A percentile compares a stretch with the other conserved stretches of the same genome.
These are phyloP conservation scores for Heptranchias perlo DNA, from an alignment of 2,113 vertebrate species.

Conservation along the genomic window DNA sequence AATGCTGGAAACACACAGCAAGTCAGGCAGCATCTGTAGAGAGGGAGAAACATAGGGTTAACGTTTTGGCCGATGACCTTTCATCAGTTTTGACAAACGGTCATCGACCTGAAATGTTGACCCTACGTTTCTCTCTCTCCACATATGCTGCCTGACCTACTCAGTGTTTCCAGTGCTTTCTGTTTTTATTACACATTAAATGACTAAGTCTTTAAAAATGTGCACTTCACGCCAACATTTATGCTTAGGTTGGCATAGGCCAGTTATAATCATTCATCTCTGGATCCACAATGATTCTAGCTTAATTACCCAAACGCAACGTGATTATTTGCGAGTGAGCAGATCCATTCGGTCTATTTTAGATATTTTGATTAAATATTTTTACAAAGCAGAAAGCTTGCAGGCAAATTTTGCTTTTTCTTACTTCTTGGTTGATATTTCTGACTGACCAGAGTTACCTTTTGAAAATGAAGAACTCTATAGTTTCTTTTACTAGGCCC, in stretches of 20 bases:
- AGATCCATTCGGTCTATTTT: not conserved
- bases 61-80: not conserved
- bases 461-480: not conserved
- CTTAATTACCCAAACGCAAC: not conserved
- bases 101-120: not conserved
- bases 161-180: not conserved
- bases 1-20: not conserved
- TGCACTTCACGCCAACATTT: not conserved
- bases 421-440: not conserved
- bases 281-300: not conserved
- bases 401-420: not conserved
- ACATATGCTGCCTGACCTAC: not conserved
- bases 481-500: not conserved
- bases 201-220: not conserved
- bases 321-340: not conserved
- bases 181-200: not conserved
- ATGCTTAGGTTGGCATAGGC: not conserved
- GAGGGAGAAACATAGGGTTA: not conserved
- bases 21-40: not conserved
- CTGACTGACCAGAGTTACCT: not conserved
- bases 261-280: not conserved
- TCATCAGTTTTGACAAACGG: not conserved
- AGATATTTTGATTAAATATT: not conserved
- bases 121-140: not conserved
- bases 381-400: not conserved